phyloP scores from a whole-genome alignment of 2,888 invertebrate genomes.

The Campoplex nolae region DNA sequence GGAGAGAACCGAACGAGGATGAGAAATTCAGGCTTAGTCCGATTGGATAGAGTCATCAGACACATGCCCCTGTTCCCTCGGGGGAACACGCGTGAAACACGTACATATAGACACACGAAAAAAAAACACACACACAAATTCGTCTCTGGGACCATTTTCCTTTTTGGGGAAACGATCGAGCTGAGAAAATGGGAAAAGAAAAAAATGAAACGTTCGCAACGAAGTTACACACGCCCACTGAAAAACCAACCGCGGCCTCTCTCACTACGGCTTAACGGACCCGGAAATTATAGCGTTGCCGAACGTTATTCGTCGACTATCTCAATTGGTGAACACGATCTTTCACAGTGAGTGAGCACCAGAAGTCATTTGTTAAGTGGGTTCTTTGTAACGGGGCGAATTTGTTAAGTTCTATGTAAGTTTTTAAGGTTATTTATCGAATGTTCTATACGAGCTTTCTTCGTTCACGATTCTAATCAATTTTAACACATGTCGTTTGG shows the following conservation, averaged over 20 bases:
- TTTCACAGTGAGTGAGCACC: constrained; percentile 20
- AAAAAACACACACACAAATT: neutral
- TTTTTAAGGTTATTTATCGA: neutral
- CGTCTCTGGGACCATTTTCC: constrained; percentile 65
- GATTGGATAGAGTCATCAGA: constrained; percentile 84
- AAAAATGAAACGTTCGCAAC: constrained; percentile 16
- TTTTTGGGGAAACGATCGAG: constrained; percentile 44
- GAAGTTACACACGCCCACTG: constrained; percentile 60
- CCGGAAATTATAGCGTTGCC: constrained; percentile 50
- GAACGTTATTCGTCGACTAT: constrained; percentile 19
- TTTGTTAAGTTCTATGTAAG: neutral
- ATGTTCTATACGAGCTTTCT: neutral
- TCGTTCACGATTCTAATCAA: neutral
- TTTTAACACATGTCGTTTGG: neutral
- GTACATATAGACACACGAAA: constrained; percentile 19
- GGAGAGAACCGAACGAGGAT: constrained; percentile 80
- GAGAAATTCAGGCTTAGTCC: constrained; percentile 80
- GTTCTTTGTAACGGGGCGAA: neutral
- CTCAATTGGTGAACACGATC: constrained; percentile 44
- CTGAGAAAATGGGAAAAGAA: constrained; percentile 19
- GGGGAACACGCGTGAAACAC: constrained; percentile 57
- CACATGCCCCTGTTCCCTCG: constrained; percentile 62
- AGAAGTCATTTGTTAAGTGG: neutral
- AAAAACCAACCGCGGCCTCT: constrained; percentile 12
- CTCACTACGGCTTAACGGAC: neutral